Evolutionary conservation across 1,140 invertebrate genomes (phyloP).

Genomic region (Phymastichus coffea): DNA sequence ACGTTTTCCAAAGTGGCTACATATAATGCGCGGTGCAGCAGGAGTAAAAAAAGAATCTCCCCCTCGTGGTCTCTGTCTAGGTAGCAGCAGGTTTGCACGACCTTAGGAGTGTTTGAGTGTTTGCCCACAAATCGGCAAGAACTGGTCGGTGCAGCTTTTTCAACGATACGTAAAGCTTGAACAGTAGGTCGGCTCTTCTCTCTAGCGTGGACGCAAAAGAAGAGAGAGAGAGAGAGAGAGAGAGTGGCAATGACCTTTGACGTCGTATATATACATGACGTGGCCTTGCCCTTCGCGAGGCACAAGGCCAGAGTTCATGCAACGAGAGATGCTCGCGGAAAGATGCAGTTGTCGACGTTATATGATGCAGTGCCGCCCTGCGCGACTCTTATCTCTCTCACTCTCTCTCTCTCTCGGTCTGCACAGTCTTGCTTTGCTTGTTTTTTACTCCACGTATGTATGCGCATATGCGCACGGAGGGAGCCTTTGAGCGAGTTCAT

Average conservation of each 20-base stretch:
- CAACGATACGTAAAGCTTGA: constrained; percentile 11
- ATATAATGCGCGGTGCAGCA: background rate
- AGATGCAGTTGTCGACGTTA: background rate
- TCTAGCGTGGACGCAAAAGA: constrained; percentile 12
- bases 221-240: constrained; percentile 19
- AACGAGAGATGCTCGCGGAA: no score
- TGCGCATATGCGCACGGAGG: background rate
- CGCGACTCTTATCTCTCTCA: constrained; percentile 1
- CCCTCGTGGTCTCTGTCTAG: no score
- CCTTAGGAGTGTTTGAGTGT: constrained; percentile 40
- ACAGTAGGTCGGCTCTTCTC: background rate
- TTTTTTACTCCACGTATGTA: background rate
- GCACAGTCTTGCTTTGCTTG: background rate
- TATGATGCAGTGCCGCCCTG: no score
- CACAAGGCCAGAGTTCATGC: constrained; percentile 45
- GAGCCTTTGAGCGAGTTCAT: background rate
- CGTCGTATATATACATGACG: no score
- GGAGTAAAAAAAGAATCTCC: no score
- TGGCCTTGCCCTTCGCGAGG: constrained; percentile 43
- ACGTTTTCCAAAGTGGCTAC: constrained; percentile 22
- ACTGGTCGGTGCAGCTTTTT: constrained; percentile 45
- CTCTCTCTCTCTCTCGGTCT: background rate
- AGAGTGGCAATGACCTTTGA: no score
- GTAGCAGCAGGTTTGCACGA: constrained; percentile 37
- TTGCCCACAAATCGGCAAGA: constrained; percentile 47